Conservation (phyloP, 23 tunicate genomes). For the Clavelina lepadiformis region DNA sequence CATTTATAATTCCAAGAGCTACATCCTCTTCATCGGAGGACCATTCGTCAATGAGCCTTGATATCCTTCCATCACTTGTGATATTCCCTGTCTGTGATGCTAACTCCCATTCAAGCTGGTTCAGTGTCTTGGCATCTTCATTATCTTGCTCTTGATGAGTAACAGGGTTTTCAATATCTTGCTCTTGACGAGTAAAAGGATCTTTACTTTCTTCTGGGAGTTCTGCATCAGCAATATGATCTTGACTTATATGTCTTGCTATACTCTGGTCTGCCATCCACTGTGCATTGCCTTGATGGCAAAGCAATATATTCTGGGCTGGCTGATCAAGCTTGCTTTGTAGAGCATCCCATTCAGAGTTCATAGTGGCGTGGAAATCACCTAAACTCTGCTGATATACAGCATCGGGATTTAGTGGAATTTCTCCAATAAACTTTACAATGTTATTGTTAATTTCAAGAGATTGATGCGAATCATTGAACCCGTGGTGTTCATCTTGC, state of each 20-base stretch:
- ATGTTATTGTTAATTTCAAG: no score
- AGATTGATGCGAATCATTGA: no score
- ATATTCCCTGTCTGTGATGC: constrained; percentile 83
- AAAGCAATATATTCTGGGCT: constrained; percentile 1
- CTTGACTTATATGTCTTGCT: no score
- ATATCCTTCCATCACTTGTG: constrained; percentile 77
- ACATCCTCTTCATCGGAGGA: constrained; percentile 71
- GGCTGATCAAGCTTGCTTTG: constrained; percentile 4
- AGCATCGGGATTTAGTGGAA: constrained; percentile 86
- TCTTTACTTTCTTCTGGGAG: constrained; percentile 54
- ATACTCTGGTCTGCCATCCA: neutral
- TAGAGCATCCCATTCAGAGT: neutral
- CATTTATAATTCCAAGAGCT: constrained; percentile 67
- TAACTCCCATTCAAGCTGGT: constrained; percentile 79
- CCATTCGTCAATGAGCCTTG: constrained; percentile 92
- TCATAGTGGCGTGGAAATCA: constrained; percentile 17
- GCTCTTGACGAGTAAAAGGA: no score
- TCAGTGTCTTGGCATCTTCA: constrained; percentile 55
- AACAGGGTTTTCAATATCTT: constrained; percentile 52
- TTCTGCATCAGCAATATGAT: no score
- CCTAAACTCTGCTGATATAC: constrained; percentile 37
- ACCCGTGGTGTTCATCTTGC: no score
- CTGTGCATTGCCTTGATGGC: neutral
- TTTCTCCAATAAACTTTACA: constrained; percentile 41
- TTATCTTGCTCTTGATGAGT: constrained; percentile 49